phyloP scores from a whole-genome alignment of 2,888 invertebrate genomes.

The Crepidodera aurea region DNA sequence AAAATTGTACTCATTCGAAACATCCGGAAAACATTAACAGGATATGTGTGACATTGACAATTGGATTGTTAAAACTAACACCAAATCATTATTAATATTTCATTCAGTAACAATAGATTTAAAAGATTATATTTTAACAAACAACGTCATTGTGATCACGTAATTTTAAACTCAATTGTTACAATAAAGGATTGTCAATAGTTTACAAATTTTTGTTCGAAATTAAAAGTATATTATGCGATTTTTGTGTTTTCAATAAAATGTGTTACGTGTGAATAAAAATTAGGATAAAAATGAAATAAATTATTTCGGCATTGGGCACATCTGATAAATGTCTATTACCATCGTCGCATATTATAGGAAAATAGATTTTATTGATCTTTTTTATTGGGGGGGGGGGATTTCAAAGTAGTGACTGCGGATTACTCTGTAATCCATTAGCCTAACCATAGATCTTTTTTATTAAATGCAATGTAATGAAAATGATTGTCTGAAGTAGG shows the following conservation, averaged over 20 bases:
- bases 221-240: background rate
- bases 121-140: background rate
- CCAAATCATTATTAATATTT: conserved; percentile 22
- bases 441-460: too few species aligned
- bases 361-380: too few species aligned
- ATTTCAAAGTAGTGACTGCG: too few species aligned
- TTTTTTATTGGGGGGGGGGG: too few species aligned
- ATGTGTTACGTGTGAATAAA: too few species aligned
- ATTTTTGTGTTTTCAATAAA: background rate
- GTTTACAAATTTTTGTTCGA: background rate
- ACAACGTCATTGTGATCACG: background rate
- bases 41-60: conserved; percentile 37
- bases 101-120: background rate
- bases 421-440: too few species aligned
- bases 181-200: background rate
- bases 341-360: too few species aligned
- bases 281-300: too few species aligned
- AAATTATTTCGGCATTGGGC: too few species aligned
- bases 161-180: background rate
- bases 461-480: too few species aligned
- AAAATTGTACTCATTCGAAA: conserved; percentile 38
- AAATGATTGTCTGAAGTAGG: too few species aligned
- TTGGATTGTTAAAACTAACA: conserved; percentile 25
- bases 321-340: too few species aligned
- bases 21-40: conserved; percentile 39